Evolutionary conservation across 2,113 vertebrate genomes (phyloP).

Genomic region (Parus major): DNA sequence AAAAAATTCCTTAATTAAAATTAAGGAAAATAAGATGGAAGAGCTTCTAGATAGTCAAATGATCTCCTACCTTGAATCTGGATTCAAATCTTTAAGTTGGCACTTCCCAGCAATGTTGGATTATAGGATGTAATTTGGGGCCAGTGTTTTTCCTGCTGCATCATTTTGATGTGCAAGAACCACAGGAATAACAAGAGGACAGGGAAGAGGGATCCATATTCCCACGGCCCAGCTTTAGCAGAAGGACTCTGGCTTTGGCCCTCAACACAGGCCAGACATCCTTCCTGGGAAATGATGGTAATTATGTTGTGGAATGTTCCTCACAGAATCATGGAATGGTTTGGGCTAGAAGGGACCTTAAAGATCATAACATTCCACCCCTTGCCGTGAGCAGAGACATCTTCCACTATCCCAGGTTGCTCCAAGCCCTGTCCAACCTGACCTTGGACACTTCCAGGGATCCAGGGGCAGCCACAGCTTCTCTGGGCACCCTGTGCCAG

Average conservation of each 20-base stretch:
- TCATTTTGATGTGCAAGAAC: not conserved
- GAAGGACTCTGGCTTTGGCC: not conserved
- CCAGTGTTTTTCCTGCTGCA: not conserved
- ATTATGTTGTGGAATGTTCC: not conserved
- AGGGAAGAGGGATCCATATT: not conserved
- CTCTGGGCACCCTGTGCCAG: not conserved
- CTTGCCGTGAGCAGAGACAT: not conserved
- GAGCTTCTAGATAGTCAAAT: not conserved
- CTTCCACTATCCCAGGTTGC: not conserved
- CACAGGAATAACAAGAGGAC: not conserved
- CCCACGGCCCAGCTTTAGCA: not conserved
- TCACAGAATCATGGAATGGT: not conserved
- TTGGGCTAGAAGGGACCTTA: not conserved
- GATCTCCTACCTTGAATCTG: not conserved
- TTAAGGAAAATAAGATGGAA: not conserved
- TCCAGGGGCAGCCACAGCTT: not conserved
- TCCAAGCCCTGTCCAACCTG: not conserved
- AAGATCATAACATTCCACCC: not conserved
- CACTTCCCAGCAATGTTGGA: not conserved
- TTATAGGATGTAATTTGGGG: fast-evolving
- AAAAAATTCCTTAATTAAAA: not conserved
- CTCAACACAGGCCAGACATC: not conserved
- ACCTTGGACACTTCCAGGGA: fast-evolving
- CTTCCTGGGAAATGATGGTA: not conserved
- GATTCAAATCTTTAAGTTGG: not conserved